phyloP scores from a whole-genome alignment of 2,888 invertebrate genomes.

The Autographa pulchrina region DNA sequence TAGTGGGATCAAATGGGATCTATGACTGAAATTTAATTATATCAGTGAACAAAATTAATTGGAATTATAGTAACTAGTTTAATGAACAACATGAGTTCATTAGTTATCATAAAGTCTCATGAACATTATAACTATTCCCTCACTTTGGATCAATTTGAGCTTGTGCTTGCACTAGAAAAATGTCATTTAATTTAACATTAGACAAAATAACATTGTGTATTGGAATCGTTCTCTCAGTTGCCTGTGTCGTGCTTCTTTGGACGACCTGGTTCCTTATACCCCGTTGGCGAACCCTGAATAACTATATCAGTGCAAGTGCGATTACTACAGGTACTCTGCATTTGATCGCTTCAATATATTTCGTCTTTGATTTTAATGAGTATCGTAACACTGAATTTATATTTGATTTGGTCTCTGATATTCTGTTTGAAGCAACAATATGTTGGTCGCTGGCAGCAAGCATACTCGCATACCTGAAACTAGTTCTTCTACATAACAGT shows the following conservation, averaged over 20 bases:
- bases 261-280: conserved; percentile 56
- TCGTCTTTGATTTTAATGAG: not conserved
- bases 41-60: not conserved
- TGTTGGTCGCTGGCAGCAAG: conserved; percentile 53
- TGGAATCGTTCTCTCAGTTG: conserved; percentile 24
- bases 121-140: not conserved
- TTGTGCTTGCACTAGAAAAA: conserved; percentile 9
- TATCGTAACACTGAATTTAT: not conserved
- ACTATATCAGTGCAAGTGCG: conserved; percentile 57
- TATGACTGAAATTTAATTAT: not conserved
- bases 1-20: too few relatives aligned
- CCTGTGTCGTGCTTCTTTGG: conserved; percentile 42
- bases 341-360: conserved; percentile 8
- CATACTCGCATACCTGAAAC: conserved; percentile 53
- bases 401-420: not conserved
- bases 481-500: conserved; percentile 46
- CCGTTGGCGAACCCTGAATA: conserved; percentile 61
- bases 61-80: not conserved
- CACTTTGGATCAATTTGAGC: not conserved
- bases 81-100: not conserved
- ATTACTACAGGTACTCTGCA: conserved; percentile 55
- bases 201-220: not conserved
- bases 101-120: not conserved
- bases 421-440: conserved; percentile 35
- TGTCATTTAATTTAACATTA: too few relatives aligned